Evolutionary conservation across 2,797 vertebrate genomes (phyloP).

Genomic region (Esox lucius): DNA sequence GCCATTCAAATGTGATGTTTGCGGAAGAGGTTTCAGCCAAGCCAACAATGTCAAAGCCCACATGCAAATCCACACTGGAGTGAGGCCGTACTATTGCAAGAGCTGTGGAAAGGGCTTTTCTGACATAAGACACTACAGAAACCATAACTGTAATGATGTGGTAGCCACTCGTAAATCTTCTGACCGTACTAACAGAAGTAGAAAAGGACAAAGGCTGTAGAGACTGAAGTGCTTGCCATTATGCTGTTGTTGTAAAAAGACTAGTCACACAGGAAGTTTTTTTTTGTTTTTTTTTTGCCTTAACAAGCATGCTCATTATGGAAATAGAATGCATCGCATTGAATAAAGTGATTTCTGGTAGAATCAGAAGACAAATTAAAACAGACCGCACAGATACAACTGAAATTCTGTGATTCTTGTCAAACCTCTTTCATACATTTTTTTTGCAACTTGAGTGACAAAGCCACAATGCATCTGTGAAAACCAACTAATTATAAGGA

Average conservation of each 20-base stretch:
- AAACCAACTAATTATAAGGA: too few species aligned
- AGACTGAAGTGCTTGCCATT: not conserved
- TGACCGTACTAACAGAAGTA: not conserved
- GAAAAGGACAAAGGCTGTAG: not conserved
- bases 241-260: not conserved
- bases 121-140: not conserved
- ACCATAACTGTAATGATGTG: constrained; percentile 1
- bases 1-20: not conserved
- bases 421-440: too few species aligned
- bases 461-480: too few species aligned
- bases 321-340: too few species aligned
- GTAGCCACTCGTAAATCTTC: not conserved
- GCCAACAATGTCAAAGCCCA: not conserved
- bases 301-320: too few species aligned
- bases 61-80: not conserved
- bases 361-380: too few species aligned
- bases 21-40: not conserved
- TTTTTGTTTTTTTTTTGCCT: too few species aligned
- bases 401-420: too few species aligned
- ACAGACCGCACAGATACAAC: too few species aligned
- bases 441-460: too few species aligned
- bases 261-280: not conserved
- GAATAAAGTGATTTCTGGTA: too few species aligned
- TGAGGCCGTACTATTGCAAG: not conserved
- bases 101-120: constrained; percentile 2